These are phyloP conservation scores for Semnornis frantzii DNA, from an alignment of 2,113 vertebrate genomes.

Conservation along the genomic window DNA sequence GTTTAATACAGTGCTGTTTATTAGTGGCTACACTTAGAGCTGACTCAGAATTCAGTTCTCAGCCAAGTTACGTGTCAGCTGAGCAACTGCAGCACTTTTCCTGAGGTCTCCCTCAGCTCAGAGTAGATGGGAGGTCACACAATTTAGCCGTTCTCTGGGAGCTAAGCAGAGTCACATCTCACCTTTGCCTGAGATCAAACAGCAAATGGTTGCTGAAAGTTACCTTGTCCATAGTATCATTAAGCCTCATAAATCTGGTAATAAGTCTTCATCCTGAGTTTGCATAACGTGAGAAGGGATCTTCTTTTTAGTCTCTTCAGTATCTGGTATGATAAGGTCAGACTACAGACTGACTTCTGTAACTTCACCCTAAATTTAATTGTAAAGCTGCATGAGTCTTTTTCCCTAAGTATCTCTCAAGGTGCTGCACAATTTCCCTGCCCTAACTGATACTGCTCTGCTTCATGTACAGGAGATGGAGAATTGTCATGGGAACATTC, in stretches of 20 bases:
- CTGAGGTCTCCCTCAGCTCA: neutral
- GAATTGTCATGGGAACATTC: conserved; percentile 81
- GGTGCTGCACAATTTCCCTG: neutral
- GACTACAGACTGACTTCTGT: neutral
- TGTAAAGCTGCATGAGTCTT: neutral
- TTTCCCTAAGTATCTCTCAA: neutral
- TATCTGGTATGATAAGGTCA: neutral
- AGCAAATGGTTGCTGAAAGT: neutral
- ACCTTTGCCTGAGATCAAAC: neutral
- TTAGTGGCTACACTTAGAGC: neutral
- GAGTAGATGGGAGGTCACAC: neutral
- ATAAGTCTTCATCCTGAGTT: neutral
- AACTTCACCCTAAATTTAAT: neutral
- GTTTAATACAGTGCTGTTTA: neutral
- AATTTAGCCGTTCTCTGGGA: neutral
- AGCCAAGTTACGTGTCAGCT: neutral
- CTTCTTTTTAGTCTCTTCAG: neutral
- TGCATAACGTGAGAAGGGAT: neutral
- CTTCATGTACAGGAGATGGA: conserved; percentile 75
- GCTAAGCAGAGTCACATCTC: neutral
- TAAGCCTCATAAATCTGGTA: neutral
- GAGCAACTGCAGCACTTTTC: neutral
- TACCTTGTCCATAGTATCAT: neutral
- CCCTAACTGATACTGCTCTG: neutral
- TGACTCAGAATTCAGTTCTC: neutral